These are phyloP conservation scores for Lordiphosa andalusiaca DNA, from an alignment of 2,888 invertebrate genomes.

Conservation along the genomic window DNA sequence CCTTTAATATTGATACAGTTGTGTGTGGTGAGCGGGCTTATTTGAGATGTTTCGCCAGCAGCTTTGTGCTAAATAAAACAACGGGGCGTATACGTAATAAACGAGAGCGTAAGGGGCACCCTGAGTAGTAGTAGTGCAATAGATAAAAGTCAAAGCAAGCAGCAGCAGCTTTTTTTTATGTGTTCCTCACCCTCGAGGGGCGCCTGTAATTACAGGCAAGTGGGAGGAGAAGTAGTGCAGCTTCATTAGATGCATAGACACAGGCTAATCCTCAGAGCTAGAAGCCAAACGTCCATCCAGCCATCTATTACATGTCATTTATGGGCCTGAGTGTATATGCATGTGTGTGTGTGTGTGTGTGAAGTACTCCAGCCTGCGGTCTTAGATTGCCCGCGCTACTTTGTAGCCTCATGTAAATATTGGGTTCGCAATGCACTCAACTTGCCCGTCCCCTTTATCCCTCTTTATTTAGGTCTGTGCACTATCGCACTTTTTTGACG, in stretches of 20 bases:
- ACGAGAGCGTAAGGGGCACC: conserved; percentile 1
- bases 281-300: conserved; percentile 25
- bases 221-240: conserved; percentile 18
- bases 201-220: conserved; percentile 38
- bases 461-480: conserved; percentile 14
- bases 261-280: conserved; percentile 23
- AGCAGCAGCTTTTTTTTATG: conserved; percentile 28
- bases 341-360: conserved; percentile 24
- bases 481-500: conserved; percentile 49
- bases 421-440: conserved; percentile 24
- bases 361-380: conserved; percentile 1
- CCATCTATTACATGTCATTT: conserved; percentile 62
- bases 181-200: conserved; percentile 1
- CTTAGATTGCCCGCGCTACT: not conserved
- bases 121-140: conserved; percentile 11
- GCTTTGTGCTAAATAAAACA: conserved; percentile 38
- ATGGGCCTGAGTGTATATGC: conserved; percentile 40
- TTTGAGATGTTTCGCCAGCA: conserved; percentile 20
- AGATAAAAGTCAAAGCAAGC: conserved; percentile 34
- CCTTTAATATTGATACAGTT: conserved; percentile 27
- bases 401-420: conserved; percentile 31
- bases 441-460: conserved; percentile 18
- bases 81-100: conserved; percentile 57
- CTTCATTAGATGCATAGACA: conserved; percentile 48
- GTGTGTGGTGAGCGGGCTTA: conserved; percentile 3